Percentiles rank a stretch among this genome's conserved stretches.
These are phyloP conservation scores for Grapholita molesta DNA, from an alignment of 1,140 invertebrate genomes.

Conservation along the genomic window DNA sequence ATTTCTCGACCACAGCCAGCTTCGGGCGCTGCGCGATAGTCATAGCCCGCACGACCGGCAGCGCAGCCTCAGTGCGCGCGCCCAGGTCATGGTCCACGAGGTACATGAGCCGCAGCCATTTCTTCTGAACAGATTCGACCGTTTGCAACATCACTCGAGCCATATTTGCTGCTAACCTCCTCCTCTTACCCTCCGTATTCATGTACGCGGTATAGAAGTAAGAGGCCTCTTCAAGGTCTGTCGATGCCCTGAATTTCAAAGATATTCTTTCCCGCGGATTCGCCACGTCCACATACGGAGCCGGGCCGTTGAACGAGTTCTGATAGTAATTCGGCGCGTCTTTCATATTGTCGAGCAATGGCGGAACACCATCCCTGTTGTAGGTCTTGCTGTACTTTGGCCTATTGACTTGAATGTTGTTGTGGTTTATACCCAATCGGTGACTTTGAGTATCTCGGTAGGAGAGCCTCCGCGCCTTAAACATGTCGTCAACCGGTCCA, in stretches of 20 bases:
- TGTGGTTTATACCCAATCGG: conserved; percentile 90
- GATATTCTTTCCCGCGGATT: conserved; percentile 53
- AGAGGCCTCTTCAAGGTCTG: conserved; percentile 89
- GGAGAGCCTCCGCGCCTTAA: conserved; percentile 90
- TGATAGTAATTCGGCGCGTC: too few species aligned
- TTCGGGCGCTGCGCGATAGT: too few species aligned
- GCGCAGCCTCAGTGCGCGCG: neutral
- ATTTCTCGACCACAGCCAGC: too few species aligned
- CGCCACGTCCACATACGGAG: conserved; percentile 67
- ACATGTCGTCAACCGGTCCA: conserved; percentile 90
- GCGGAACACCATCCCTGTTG: conserved; percentile 89
- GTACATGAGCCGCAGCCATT: neutral
- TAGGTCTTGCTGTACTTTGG: conserved; percentile 88
- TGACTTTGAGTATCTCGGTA: conserved; percentile 93
- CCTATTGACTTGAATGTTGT: conserved; percentile 92
- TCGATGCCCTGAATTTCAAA: conserved; percentile 76
- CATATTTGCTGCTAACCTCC: neutral
- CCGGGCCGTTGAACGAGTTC: conserved; percentile 90
- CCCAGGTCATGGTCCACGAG: neutral
- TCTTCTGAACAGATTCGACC: neutral
- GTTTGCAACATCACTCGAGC: neutral
- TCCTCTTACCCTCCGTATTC: neutral
- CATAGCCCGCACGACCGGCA: neutral
- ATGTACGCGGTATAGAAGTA: too few species aligned
- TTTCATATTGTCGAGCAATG: conserved; percentile 80